phyloP scores from a whole-genome alignment of 1,140 invertebrate species.

The Drosophila serrata region DNA sequence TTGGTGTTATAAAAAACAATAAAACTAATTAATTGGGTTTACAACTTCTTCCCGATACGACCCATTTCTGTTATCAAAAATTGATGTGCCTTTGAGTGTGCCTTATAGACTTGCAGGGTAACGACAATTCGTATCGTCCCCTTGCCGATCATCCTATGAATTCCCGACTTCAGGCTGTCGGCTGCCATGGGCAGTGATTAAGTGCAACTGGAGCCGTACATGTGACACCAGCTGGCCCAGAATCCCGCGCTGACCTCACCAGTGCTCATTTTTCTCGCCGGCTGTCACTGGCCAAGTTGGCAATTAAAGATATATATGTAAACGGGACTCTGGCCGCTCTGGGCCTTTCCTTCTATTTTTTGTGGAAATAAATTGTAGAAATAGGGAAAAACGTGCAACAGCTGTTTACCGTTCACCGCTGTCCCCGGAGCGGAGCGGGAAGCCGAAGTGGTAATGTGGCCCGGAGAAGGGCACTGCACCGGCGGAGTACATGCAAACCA shows the following conservation, averaged over 20 bases:
- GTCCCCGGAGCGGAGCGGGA: conserved; percentile 4
- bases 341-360: conserved; percentile 32
- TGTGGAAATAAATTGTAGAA: conserved; percentile 71
- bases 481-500: conserved; percentile 66
- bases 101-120: neutral
- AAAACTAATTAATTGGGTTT: too few species aligned
- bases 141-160: conserved; percentile 3
- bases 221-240: conserved; percentile 54
- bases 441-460: conserved; percentile 18
- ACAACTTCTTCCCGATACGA: too few species aligned
- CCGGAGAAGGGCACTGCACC: conserved; percentile 7
- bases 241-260: conserved; percentile 44
- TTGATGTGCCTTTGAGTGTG: neutral
- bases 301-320: conserved; percentile 82
- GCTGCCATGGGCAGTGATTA: conserved; percentile 74
- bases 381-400: conserved; percentile 71
- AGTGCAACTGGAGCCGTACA: conserved; percentile 57
- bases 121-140: neutral
- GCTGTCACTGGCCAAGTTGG: conserved; percentile 77
- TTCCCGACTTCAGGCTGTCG: conserved; percentile 14
- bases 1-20: too few species aligned
- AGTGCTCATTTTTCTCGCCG: conserved; percentile 70
- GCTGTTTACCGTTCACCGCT: conserved; percentile 62
- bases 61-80: too few species aligned
- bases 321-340: conserved; percentile 12